phyloP scores from a whole-genome alignment of 2,888 invertebrate species.

The Acanthococcus lagerstroemiae region DNA sequence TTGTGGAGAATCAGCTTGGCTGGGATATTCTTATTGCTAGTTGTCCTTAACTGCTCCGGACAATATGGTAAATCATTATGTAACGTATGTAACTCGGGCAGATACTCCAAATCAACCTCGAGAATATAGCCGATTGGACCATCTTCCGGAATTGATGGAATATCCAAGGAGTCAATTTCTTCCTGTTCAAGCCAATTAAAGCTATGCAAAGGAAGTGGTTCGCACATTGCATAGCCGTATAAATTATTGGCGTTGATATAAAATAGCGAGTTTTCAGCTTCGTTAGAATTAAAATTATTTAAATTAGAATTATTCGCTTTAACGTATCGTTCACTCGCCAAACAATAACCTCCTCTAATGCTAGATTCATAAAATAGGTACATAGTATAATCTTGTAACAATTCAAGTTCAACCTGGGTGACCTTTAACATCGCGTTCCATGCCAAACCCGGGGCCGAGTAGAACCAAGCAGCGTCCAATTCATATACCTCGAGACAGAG shows the following conservation, averaged over 20 bases:
- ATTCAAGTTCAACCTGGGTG: constrained; percentile 36
- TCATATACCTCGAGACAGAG: constrained; percentile 37
- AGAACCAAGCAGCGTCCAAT: constrained; percentile 38
- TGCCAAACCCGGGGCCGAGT: too few species aligned
- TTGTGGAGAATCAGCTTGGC: constrained; percentile 36
- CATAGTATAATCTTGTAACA: too few species aligned
- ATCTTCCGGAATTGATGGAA: constrained; percentile 19
- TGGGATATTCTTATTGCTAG: constrained; percentile 22
- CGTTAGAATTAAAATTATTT: background rate
- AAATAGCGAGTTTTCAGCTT: constrained; percentile 25
- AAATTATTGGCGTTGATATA: constrained; percentile 30
- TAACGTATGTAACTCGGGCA: constrained; percentile 36
- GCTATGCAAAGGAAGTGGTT: too few species aligned
- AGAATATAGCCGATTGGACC: constrained; percentile 38
- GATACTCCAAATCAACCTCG: constrained; percentile 39
- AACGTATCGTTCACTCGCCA: background rate
- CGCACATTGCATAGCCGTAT: background rate
- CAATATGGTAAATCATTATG: constrained; percentile 40
- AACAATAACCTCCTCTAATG: too few species aligned
- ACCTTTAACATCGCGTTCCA: too few species aligned
- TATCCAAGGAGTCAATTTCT: background rate
- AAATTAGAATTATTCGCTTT: constrained; percentile 3
- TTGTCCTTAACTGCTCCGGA: constrained; percentile 35
- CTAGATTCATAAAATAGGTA: too few species aligned
- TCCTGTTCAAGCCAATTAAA: constrained; percentile 3